Evolutionary conservation across 2,888 invertebrate genomes (phyloP).

Genomic region (Philaethria dido): DNA sequence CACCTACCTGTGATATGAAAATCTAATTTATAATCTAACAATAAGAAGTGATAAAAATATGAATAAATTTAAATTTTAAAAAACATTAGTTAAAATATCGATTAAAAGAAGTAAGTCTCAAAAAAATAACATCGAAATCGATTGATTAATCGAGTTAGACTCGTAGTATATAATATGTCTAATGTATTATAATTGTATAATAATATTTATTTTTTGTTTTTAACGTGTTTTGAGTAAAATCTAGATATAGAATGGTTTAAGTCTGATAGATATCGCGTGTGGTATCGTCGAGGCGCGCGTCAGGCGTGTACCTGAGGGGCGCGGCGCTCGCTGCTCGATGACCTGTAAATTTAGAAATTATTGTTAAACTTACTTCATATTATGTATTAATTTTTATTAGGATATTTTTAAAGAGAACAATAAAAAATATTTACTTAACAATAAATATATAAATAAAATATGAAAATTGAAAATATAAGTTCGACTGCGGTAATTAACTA

Average conservation of each 20-base stretch:
- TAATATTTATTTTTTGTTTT: conserved; percentile 14
- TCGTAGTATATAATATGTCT: not conserved
- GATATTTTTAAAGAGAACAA: too few species aligned
- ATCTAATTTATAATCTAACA: conserved; percentile 7
- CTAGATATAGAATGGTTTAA: conserved; percentile 12
- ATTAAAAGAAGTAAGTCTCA: not conserved
- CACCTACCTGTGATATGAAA: conserved; percentile 22
- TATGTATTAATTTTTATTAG: too few species aligned
- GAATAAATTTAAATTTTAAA: not conserved
- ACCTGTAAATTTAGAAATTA: conserved; percentile 15
- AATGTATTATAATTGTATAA: too few species aligned
- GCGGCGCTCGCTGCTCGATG: conserved; percentile 31
- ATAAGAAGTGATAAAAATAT: conserved; percentile 3
- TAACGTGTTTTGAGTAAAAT: conserved; percentile 15
- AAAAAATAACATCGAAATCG: conserved; percentile 4
- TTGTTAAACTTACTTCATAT: too few species aligned
- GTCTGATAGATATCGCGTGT: not conserved
- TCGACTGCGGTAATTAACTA: too few species aligned
- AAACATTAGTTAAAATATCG: conserved; percentile 4
- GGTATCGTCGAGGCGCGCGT: conserved; percentile 5
- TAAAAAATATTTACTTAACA: too few species aligned
- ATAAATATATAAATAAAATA: too few species aligned
- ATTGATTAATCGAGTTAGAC: conserved; percentile 1
- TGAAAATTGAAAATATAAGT: too few species aligned
- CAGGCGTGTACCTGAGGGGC: conserved; percentile 32